phyloP scores from a whole-genome alignment of 1,140 invertebrate species.

The Steinernema feltiae region DNA sequence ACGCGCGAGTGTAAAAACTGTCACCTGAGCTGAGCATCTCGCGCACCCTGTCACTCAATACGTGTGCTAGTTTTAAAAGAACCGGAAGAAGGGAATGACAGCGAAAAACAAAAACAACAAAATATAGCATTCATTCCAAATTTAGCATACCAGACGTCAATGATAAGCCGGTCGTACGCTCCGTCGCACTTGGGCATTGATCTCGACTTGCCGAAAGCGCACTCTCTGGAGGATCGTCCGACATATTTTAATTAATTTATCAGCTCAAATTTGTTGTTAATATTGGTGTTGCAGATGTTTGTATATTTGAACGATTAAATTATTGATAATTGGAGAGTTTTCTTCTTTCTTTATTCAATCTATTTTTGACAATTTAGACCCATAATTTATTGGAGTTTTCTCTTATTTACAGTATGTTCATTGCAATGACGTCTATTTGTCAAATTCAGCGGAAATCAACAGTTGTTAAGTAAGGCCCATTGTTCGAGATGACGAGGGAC shows the following conservation, averaged over 20 bases:
- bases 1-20: not conserved
- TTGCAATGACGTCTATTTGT: too few relatives aligned
- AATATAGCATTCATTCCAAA: not conserved
- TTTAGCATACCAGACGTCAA: conserved; percentile 29
- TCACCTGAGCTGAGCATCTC: not conserved
- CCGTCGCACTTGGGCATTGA: conserved; percentile 40
- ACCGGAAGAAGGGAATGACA: not conserved
- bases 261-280: not conserved
- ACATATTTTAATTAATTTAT: conserved; percentile 17
- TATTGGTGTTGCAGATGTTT: not conserved
- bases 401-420: not conserved
- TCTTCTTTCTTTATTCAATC: too few relatives aligned
- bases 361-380: too few relatives aligned
- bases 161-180: conserved; percentile 36
- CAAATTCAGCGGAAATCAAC: not conserved
- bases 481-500: not conserved
- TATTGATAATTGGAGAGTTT: not conserved
- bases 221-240: conserved; percentile 55
- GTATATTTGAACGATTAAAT: not conserved
- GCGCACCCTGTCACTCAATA: too few relatives aligned
- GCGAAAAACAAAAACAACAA: conserved; percentile 6
- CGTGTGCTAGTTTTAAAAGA: conserved; percentile 4
- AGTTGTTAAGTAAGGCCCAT: not conserved
- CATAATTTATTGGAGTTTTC: not conserved
- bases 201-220: conserved; percentile 51